Base-by-base conservation (phyloP, 2,113 vertebrate species). In the Sinocyclocheilus rhinocerous region DNA sequence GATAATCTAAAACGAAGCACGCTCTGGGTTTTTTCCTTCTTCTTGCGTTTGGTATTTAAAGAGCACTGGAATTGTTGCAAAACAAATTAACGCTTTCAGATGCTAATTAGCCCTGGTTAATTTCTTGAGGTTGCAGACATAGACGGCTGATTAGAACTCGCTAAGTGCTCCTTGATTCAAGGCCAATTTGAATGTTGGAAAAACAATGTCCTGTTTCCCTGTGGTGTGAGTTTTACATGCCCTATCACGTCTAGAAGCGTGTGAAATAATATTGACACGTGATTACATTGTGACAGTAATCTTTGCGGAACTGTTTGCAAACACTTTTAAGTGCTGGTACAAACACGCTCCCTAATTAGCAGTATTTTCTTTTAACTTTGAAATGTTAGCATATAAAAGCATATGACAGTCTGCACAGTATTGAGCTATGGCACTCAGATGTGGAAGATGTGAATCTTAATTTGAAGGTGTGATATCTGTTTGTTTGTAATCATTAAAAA, bases 31-130 rank as follows among this genome's bases (percentile, higher is more conserved):
- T 94, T 91, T 84, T 67, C 20, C 13, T 18, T n/a, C 22, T 50
- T 81, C 65, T 67, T 65, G 20, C 15, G 29, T 77, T 89, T 87
- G 63, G 89, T 90, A 90, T 92, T 84, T 83, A 89, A 91, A 91
- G 93, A 89, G 91, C 87, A 87, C 92, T 92, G 91, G 93, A 94
- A 95, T 95, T 95, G 91, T 93, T 94, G 91, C 92, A 91, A 94
- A 97, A 94, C 95, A 96, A 97, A 96, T 97, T 94, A 96, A 95
- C 93, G 91, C 90, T 91, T 92, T 95, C 93, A 95, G 95, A 92
- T 89, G 92, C 92, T 96, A 96, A 96, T 96, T 94, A 95, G 91
- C 83, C 89, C 90, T 70, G 93, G 95, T 93, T 95, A 94, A 96
- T 96, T 96, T 95, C 92, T 93, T 93, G 92, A 95, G 92, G 94